Evolutionary conservation across 2,113 vertebrate species (phyloP).

Genomic region (Protomyctophum bolini): DNA sequence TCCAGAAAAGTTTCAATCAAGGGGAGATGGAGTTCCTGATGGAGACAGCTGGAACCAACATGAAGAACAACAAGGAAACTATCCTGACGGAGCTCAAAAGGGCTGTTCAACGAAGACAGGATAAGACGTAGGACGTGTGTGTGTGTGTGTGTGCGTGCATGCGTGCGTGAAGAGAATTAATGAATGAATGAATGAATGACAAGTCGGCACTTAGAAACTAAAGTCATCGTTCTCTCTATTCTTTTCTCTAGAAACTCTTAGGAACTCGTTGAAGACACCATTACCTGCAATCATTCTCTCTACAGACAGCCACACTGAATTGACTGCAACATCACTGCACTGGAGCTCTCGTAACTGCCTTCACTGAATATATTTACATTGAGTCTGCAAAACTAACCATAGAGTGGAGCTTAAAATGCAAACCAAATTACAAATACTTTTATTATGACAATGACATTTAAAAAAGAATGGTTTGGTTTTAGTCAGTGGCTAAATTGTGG

Average conservation of each 20-base stretch:
- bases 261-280: not conserved
- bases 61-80: slow-evolving; percentile 56
- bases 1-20: slow-evolving; percentile 46
- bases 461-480: too few species aligned
- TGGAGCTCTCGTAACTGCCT: too few species aligned
- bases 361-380: too few species aligned
- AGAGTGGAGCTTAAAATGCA: too few species aligned
- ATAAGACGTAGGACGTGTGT: not conserved
- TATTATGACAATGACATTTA: too few species aligned
- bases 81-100: slow-evolving; percentile 59
- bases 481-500: too few species aligned
- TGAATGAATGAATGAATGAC: not conserved
- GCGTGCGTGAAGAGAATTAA: not conserved
- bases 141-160: not conserved
- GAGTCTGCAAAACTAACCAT: too few species aligned
- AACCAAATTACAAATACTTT: too few species aligned
- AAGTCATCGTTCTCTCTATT: not conserved
- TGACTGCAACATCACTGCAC: too few species aligned
- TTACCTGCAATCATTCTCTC: too few species aligned
- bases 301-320: too few species aligned
- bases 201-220: not conserved
- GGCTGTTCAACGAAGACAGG: slow-evolving; percentile 28
- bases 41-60: slow-evolving; percentile 42
- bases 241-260: not conserved
- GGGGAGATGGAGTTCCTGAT: slow-evolving; percentile 48